A percentile compares a stretch with the other conserved stretches of the same genome.
phyloP scores from a whole-genome alignment of 1,140 invertebrate genomes.

The Pseudomyrmex concolor region DNA sequence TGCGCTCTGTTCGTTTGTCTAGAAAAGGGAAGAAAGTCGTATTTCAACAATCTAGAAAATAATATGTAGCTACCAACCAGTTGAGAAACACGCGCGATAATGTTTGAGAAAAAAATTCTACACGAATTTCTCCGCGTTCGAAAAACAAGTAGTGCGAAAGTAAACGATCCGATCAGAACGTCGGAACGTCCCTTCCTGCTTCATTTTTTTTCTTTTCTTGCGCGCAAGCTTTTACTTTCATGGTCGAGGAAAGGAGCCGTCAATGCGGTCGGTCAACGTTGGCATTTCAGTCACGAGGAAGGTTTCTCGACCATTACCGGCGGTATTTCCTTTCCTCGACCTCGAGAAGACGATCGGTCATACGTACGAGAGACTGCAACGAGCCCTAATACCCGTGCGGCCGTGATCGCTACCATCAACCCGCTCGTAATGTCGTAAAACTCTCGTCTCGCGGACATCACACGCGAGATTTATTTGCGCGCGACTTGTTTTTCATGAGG shows the following conservation, averaged over 20 bases:
- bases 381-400: neutral
- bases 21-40: slow-evolving; percentile 43
- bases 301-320: slow-evolving; percentile 60
- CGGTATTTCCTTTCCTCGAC: slow-evolving; percentile 67
- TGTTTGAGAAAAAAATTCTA: too few species aligned
- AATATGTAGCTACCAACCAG: neutral
- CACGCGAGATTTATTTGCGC: too few species aligned
- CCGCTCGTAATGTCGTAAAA: slow-evolving; percentile 27
- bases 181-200: slow-evolving; percentile 33
- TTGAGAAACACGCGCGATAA: neutral
- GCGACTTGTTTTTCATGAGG: too few species aligned
- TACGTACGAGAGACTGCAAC: too few species aligned
- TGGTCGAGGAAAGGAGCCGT: slow-evolving; percentile 64
- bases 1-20: slow-evolving; percentile 74
- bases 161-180: too few species aligned
- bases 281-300: slow-evolving; percentile 66
- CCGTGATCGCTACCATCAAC: neutral
- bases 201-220: slow-evolving; percentile 35
- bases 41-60: neutral
- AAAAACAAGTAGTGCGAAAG: too few species aligned
- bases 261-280: slow-evolving; percentile 4
- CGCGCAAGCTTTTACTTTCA: slow-evolving; percentile 60
- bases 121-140: too few species aligned
- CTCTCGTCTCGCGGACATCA: neutral
- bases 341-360: slow-evolving; percentile 60